Base-by-base conservation (phyloP, 2,113 vertebrate genomes). In the Prunella himalayana region DNA sequence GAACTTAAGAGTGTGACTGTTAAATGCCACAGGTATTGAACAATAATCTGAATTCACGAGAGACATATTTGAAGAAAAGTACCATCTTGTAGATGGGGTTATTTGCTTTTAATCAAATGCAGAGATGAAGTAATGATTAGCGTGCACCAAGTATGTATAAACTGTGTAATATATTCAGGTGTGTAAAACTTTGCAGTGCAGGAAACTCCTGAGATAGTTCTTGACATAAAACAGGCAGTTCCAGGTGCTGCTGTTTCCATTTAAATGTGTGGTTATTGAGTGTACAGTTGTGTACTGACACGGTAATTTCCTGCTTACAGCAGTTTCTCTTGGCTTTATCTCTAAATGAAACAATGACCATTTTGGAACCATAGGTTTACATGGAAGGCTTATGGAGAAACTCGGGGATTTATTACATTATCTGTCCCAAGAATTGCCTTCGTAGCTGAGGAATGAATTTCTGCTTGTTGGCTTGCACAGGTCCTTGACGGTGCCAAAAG, bases 401-500 rank as follows among this genome's bases (percentile, higher is more conserved):
- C 63, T 22, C 6, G 0, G 12, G 39, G 25, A 60, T 78, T 86
- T 86, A 19, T 68, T 45, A 51, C 4, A 6, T 70, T 71, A 31
- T 63, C 56, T 90, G 50, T 21, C 61, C 27, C 18, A 42, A 66
- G 82, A 92, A 70, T 66, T 78, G 68, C 71, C 33, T 88, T 81
- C 0, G 10, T 56, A 65, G 37, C 61, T 51, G 25, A 44, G 35
- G 33, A 53, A 33, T 82, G 8, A 56, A 41, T 68, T 80, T 76
- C n/a, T 82, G 45, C 15, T 76, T 90, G 64, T 92, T 56, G 63
- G 11, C 59, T 71, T 44, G 54, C 75, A 69, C 92, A 99, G 99
- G 98, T 98, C 7, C 97, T 99, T 1, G 95, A 97, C 19, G 88
- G 98, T 53, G 99, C 99, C 63, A 99, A 99, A 95, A 99, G 95